These are phyloP conservation scores for Thamnophis elegans DNA, from an alignment of 2,797 vertebrate species.

Conservation along the genomic window DNA sequence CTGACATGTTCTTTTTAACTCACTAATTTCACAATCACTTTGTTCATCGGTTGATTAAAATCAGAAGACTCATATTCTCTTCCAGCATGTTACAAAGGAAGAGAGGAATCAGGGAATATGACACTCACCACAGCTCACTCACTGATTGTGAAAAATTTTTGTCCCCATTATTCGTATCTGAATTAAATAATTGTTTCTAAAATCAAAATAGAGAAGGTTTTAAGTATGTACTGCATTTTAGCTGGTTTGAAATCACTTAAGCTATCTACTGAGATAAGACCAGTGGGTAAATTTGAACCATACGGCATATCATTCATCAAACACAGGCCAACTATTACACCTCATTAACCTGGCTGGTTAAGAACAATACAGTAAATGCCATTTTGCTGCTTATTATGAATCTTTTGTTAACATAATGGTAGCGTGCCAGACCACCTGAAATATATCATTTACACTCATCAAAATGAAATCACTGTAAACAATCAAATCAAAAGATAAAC, in stretches of 20 bases:
- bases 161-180: background rate
- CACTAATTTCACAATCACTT: background rate
- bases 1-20: background rate
- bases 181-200: background rate
- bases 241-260: background rate
- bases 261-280: background rate
- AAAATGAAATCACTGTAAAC: background rate
- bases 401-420: slow-evolving; percentile 1
- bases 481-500: slow-evolving; percentile 39
- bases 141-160: background rate
- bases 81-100: background rate
- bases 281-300: slow-evolving; percentile 34
- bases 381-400: slow-evolving; percentile 56
- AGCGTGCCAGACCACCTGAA: slow-evolving; percentile 1
- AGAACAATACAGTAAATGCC: slow-evolving; percentile 23
- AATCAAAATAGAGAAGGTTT: background rate
- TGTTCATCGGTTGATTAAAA: background rate
- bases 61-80: background rate
- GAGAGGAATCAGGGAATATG: background rate
- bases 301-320: slow-evolving; percentile 27
- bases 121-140: background rate
- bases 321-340: background rate
- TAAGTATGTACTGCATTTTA: background rate
- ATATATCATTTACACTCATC: slow-evolving; percentile 43
- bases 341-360: background rate